Conservation (phyloP, 2,797 vertebrate species). For the Cossypha heuglini region DNA sequence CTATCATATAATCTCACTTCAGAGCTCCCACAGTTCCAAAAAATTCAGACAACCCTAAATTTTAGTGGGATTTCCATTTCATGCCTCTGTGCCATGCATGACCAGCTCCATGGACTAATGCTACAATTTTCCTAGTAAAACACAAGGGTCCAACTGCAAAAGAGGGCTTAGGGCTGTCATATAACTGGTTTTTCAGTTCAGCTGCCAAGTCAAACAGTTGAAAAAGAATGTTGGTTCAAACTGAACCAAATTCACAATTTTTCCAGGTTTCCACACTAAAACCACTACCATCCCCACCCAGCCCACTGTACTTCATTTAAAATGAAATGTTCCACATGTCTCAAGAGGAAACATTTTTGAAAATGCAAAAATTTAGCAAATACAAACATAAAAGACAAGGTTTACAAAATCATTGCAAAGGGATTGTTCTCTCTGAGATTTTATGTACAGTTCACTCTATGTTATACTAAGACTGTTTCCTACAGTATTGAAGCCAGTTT, state of each 20-base stretch:
- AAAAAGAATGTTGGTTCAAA: constrained; percentile 34
- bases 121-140: constrained; percentile 33
- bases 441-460: background rate
- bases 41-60: background rate
- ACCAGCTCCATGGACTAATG: background rate
- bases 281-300: background rate
- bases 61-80: constrained; percentile 15
- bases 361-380: constrained; percentile 5
- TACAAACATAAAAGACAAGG: background rate
- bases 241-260: background rate
- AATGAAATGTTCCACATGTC: background rate
- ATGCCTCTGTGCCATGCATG: background rate
- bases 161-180: background rate
- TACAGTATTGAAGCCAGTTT: background rate
- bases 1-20: background rate
- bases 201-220: constrained; percentile 34
- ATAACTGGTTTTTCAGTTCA: constrained; percentile 24
- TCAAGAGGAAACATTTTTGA: background rate
- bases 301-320: background rate
- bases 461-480: background rate
- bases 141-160: background rate
- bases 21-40: background rate
- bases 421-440: background rate
- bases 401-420: background rate
- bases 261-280: constrained; percentile 58